Evolutionary conservation across 2,113 vertebrate species (phyloP), one percentile per base, ranked within the genome.

Genomic region (Dipodomys spectabilis): DNA sequence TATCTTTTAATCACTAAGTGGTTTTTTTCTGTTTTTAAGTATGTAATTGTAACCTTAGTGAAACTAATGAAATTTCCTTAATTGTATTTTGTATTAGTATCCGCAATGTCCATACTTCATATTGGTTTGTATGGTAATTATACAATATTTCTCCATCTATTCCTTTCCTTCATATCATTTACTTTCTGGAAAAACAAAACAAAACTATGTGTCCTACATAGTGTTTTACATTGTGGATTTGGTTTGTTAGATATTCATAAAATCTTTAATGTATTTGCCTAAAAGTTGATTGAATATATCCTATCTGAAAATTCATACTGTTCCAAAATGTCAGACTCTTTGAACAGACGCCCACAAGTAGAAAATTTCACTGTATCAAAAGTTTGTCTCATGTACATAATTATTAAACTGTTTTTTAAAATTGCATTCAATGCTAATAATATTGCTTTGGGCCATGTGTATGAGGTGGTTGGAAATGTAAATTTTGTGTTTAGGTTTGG

Each of bases 401-500:
- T 92, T 79, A n/a, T 28, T 78, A 86, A 92, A 60, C 19, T 65
- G 32, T 49, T 79, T 22, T 44, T 49, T 72, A 49, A 86, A 92
- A 28, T 72, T 49, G 9, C 32, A 35, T 49, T 49, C 45, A 5
- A 49, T 49, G 45, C 45, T 49, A 49, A 49, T 49, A 49, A 49
- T 49, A 49, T 49, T 49, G 45, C 32, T 78, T 85, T 27, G 22
- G 23, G 12, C 20, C 44, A 19, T 68, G 1, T 68, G 1, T 68
- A 30, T 85, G 6, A 78, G 27, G 12, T 64, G 0, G 13, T 62
- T 57, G n/a, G 12, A 49, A 78, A 32, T 62, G 39, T 64, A n/a
- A 92, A 71, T 79, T 78, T 9, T 57, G 9, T 65, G n/a, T 60
- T 85, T 85, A 27, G 19, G 28, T 64, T 71, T n/a, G 9, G 8